Percentiles rank a stretch among this genome's conserved stretches.
phyloP scores from a whole-genome alignment of 2,113 vertebrate genomes.

The Piprites chloris region DNA sequence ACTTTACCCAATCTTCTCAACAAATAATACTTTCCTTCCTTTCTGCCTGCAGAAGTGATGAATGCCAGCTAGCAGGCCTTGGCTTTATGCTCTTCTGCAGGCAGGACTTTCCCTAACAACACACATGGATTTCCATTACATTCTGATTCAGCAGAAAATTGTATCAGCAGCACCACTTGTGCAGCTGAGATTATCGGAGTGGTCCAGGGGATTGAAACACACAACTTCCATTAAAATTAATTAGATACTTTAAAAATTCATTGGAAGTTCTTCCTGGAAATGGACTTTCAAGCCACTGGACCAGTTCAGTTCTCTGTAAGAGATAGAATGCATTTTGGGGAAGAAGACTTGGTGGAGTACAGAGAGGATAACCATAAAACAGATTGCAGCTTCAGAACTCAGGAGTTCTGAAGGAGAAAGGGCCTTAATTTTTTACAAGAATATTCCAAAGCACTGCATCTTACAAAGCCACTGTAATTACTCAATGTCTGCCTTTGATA shows the following conservation, averaged over 20 bases:
- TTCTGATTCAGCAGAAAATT: conserved; percentile 42
- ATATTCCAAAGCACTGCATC: neutral
- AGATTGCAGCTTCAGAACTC: neutral
- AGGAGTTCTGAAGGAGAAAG: neutral
- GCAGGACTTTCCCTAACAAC: conserved; percentile 1
- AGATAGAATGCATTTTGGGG: accelerated
- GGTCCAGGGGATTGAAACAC: neutral
- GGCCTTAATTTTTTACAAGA: neutral
- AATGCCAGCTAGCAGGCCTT: neutral
- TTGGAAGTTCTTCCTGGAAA: neutral
- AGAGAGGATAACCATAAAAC: neutral
- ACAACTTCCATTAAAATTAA: conserved; percentile 10
- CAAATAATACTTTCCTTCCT: neutral
- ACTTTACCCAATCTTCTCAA: neutral
- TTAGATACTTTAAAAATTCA: neutral
- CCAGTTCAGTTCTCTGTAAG: neutral
- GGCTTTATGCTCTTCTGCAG: neutral
- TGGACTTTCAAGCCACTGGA: neutral
- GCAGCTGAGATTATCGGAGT: conserved; percentile 1
- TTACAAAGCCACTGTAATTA: neutral
- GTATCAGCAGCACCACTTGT: neutral
- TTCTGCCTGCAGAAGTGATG: neutral
- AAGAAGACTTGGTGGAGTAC: neutral
- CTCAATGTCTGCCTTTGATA: neutral
- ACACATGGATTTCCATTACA: conserved; percentile 14